Evolutionary conservation across 2,888 invertebrate genomes (phyloP).

Genomic region (Troilus luridus): DNA sequence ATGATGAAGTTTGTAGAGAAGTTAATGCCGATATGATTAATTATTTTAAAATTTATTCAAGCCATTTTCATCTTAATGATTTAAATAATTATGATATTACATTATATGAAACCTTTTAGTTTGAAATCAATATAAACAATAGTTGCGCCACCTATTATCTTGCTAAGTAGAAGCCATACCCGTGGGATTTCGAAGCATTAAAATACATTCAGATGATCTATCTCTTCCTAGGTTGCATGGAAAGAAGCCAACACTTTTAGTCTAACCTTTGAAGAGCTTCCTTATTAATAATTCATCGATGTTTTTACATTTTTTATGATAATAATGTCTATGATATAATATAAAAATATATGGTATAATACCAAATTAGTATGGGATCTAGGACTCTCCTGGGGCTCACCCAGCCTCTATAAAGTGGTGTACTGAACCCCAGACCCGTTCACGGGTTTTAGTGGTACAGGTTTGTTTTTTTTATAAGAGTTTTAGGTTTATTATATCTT

Average conservation of each 20-base stretch:
- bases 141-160: neutral
- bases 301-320: neutral
- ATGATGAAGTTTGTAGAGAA: no score
- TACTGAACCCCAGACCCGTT: no score
- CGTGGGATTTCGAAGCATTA: conserved; percentile 6
- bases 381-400: no score
- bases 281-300: neutral
- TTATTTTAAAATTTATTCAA: no score
- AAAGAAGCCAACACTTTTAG: conserved; percentile 24
- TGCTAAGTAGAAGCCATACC: neutral
- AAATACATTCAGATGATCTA: conserved; percentile 2
- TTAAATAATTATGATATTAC: neutral
- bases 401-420: no score
- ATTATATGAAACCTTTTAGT: neutral
- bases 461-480: no score
- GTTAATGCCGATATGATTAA: no score
- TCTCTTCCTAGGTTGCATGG: neutral
- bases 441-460: no score
- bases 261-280: conserved; percentile 9
- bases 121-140: neutral
- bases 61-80: neutral
- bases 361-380: neutral
- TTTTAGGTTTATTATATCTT: no score
- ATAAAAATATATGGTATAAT: neutral
- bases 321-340: neutral